A percentile compares a stretch with the other conserved stretches of the same genome.
Evolutionary conservation across 2,888 invertebrate genomes (phyloP).

Genomic region (Aleiodes leptofemur): DNA sequence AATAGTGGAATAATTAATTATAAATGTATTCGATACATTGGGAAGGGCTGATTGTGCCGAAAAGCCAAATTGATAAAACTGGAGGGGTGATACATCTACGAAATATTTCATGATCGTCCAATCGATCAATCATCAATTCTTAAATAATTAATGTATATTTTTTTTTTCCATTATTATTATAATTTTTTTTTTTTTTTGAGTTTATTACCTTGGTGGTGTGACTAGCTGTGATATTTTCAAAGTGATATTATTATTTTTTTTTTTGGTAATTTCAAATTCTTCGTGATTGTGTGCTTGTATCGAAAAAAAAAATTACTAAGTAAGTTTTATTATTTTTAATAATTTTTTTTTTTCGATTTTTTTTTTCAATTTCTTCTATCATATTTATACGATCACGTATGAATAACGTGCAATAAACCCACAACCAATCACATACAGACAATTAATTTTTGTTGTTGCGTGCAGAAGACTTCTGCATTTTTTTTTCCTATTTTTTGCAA

Average conservation of each 20-base stretch:
- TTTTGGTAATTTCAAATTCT: neutral
- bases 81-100: conserved; percentile 53
- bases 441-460: conserved; percentile 38
- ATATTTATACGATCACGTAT: conserved; percentile 38
- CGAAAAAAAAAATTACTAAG: conserved; percentile 61
- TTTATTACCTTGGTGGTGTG: conserved; percentile 45
- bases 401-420: conserved; percentile 34
- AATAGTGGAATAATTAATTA: conserved; percentile 43
- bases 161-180: conserved; percentile 48
- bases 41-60: conserved; percentile 59
- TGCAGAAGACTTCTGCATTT: conserved; percentile 33
- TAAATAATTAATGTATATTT: conserved; percentile 28
- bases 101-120: conserved; percentile 60
- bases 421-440: conserved; percentile 18
- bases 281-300: conserved; percentile 56
- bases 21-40: conserved; percentile 63
- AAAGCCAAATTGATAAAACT: conserved; percentile 53
- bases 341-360: conserved; percentile 4
- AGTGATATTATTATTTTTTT: conserved; percentile 58
- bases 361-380: conserved; percentile 15
- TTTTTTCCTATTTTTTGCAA: neutral
- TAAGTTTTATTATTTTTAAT: conserved; percentile 54
- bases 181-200: conserved; percentile 36
- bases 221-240: conserved; percentile 62
- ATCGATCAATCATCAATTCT: conserved; percentile 23